Base-by-base conservation (phyloP, 2,888 invertebrate species). In the Caenorhabditis doughertyi region DNA sequence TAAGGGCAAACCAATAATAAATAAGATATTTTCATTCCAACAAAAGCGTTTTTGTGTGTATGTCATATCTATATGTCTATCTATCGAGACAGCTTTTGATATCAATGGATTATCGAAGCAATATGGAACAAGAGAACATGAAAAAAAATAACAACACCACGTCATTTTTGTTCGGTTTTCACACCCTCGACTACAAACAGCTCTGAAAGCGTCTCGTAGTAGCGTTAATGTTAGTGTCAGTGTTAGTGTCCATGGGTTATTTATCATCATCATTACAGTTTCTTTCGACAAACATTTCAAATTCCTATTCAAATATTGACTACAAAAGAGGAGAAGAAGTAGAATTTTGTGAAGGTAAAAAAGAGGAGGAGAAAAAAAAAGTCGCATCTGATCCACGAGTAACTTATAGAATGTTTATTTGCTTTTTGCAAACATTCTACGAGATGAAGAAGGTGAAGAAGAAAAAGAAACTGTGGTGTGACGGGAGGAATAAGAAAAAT, bases 381-480 rank as follows among this genome's bases (percentile, higher is more conserved):
- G 44, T 58, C 58, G 51, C 68, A 77, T 68, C 60, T 68, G 68
- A 76, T 77, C 77, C 77, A 77, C 77, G 53, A 68, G 77, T 77
- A 68, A 77, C 68, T 77, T 77, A 58, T 67, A 77, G 58, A 77
- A 77, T 77, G 77, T 77, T 77, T 68, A 68, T 77, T 77, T 77
- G 77, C 77, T 68, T 77, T 68, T 77, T 68, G 68, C 77, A 76
- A 76, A 76, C 76, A 76, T 76, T 76, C 60, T 25, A 67, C 76
- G 67, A 65, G 32, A 42, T 25, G 64, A n/a, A n/a, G n/a, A n/a
- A n/a, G n/a, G n/a, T n/a, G n/a, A n/a, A n/a, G n/a, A 39, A 39
- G 39, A 39, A 58, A 65, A 60, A 58, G 65, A 65, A 65, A 65
- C 51, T 65, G 65, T 51, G 16, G 32, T 13, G 29, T 25, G 4